phyloP scores from a whole-genome alignment of 2,797 vertebrate genomes.

The Catharus ustulatus region DNA sequence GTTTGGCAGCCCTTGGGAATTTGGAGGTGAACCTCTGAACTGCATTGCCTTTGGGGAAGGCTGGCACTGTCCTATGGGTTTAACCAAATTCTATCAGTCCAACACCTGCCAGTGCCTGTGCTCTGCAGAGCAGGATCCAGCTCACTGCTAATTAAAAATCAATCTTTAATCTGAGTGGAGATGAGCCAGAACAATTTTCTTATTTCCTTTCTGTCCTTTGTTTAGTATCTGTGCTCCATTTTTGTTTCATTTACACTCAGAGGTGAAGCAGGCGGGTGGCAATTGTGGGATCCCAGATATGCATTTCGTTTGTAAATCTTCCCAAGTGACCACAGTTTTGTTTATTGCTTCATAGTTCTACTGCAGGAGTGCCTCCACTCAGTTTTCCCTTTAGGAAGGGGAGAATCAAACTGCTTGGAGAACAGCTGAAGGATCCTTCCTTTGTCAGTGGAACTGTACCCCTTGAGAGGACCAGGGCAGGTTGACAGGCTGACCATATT shows the following conservation, averaged over 20 bases:
- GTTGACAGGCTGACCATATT: background rate
- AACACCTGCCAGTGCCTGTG: background rate
- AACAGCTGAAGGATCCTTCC: background rate
- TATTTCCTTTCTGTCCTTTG: background rate
- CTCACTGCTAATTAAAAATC: background rate
- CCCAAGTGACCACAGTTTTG: background rate
- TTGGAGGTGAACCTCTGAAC: background rate
- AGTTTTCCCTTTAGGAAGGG: background rate
- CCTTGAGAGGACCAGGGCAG: background rate
- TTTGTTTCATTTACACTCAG: background rate
- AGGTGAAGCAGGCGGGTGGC: background rate
- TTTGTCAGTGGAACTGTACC: background rate
- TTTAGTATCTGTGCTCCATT: background rate
- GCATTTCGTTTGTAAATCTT: background rate
- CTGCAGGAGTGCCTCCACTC: background rate
- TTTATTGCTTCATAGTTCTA: background rate
- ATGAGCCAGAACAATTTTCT: background rate
- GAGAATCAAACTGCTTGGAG: background rate
- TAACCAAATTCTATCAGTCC: background rate
- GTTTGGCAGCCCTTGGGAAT: background rate
- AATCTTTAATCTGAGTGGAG: background rate
- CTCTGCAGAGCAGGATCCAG: background rate
- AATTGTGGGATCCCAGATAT: background rate
- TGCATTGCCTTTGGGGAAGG: background rate
- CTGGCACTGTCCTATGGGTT: background rate